Conservation (phyloP, 1,140 invertebrate genomes). For the Planococcus citri region DNA sequence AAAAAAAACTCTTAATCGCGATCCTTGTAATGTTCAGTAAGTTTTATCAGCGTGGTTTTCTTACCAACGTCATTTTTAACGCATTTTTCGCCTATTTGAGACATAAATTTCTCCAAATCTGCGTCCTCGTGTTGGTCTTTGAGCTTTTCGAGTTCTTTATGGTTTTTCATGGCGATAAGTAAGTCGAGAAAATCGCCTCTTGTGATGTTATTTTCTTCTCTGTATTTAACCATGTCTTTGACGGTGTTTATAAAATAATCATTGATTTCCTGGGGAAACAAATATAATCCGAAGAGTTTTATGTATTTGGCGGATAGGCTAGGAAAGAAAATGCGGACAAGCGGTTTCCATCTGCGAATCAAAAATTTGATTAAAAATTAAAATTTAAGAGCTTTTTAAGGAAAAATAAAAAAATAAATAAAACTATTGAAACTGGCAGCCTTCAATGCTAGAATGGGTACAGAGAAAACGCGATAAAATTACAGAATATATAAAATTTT, state of each 20-base stretch:
- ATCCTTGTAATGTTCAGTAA: no score
- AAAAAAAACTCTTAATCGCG: not conserved
- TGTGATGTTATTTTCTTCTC: slow-evolving; percentile 28
- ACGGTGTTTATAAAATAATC: slow-evolving; percentile 29
- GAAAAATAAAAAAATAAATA: no score
- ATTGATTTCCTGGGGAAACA: slow-evolving; percentile 23
- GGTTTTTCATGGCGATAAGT: slow-evolving; percentile 24
- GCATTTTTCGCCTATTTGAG: slow-evolving; percentile 35
- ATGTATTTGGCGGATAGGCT: no score
- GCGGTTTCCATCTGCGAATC: no score
- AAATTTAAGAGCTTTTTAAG: no score
- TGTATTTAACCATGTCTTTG: slow-evolving; percentile 29
- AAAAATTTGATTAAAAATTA: no score
- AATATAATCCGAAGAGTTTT: no score
- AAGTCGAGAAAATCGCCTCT: slow-evolving; percentile 33
- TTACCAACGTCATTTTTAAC: slow-evolving; percentile 33
- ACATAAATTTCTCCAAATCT: slow-evolving; percentile 36
- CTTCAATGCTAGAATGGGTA: no score
- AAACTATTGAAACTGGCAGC: no score
- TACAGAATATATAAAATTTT: no score
- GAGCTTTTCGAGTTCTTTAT: not conserved
- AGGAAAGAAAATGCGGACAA: no score
- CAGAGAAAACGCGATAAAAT: no score
- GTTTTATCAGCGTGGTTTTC: slow-evolving; percentile 27
- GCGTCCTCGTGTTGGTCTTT: not conserved